Evolutionary conservation across 2,113 vertebrate species (phyloP).

Genomic region (Petrocephalus microphthalmus): DNA sequence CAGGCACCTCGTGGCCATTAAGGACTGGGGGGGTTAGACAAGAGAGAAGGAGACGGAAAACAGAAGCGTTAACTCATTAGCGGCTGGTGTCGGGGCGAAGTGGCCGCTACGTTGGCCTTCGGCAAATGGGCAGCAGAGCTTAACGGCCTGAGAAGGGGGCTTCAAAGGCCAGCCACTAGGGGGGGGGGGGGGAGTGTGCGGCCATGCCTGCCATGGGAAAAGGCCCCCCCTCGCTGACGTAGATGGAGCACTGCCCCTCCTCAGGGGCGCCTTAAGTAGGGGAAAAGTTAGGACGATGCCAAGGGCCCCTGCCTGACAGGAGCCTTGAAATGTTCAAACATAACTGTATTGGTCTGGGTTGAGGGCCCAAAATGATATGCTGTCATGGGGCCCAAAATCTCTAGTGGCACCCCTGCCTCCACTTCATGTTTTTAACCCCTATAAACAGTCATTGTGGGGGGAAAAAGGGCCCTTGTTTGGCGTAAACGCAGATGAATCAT

Average conservation of each 20-base stretch:
- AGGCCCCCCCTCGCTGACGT: constrained; percentile 55
- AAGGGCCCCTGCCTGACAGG: not conserved
- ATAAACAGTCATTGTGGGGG: not conserved
- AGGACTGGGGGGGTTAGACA: constrained; percentile 44
- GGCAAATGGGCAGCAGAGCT: constrained; percentile 66
- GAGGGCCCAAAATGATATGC: not conserved
- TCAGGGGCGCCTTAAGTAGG: not conserved
- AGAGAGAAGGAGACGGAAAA: constrained; percentile 59
- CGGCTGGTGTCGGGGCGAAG: constrained; percentile 63
- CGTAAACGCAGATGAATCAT: not conserved
- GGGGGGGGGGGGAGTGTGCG: constrained; percentile 48
- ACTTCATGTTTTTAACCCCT: not conserved
- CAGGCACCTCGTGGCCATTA: constrained; percentile 42
- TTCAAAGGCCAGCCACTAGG: constrained; percentile 61
- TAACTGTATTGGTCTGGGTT: not conserved
- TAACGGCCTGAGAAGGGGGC: constrained; percentile 65
- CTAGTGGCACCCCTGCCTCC: not conserved
- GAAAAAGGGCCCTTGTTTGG: constrained; percentile 5
- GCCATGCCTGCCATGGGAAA: constrained; percentile 59
- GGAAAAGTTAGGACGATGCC: not conserved
- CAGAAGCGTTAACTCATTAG: constrained; percentile 70
- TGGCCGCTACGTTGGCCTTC: constrained; percentile 58
- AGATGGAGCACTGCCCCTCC: not conserved
- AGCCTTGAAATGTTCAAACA: not conserved
- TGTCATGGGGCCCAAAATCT: not conserved